Conservation (phyloP, 2,888 invertebrate genomes). For the Orchesellides sinensis region DNA sequence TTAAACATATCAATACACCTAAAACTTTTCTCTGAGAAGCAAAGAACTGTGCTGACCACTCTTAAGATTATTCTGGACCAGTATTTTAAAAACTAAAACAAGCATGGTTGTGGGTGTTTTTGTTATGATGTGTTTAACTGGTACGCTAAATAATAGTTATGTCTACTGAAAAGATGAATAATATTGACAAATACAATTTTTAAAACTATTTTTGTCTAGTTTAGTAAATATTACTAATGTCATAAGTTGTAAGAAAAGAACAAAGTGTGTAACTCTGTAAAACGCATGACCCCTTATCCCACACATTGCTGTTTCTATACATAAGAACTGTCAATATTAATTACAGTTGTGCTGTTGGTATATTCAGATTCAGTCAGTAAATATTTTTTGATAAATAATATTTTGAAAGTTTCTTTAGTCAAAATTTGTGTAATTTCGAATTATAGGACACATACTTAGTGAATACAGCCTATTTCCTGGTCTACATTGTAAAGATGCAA, state of each 20-base stretch:
- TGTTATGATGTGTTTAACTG: neutral
- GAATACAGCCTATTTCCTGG: conserved; percentile 45
- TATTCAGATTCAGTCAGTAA: conserved; percentile 57
- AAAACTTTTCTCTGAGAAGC: conserved; percentile 33
- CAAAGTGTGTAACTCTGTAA: neutral
- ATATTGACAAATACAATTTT: neutral
- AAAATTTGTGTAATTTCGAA: too few species aligned
- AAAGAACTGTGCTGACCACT: conserved; percentile 55
- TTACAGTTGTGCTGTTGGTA: conserved; percentile 52
- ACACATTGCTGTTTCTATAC: conserved; percentile 14
- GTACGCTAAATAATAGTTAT: neutral
- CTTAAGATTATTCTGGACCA: conserved; percentile 47
- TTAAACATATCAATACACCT: conserved; percentile 62
- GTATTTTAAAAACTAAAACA: conserved; percentile 48
- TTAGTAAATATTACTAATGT: neutral
- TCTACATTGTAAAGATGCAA: conserved; percentile 48
- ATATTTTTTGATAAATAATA: conserved; percentile 50
- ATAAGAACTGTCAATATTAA: conserved; percentile 32
- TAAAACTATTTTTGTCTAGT: conserved; percentile 1
- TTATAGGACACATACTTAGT: conserved; percentile 32
- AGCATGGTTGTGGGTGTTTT: conserved; percentile 48
- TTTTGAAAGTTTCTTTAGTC: neutral
- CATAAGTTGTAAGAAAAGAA: conserved; percentile 4
- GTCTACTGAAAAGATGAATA: neutral
- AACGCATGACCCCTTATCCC: conserved; percentile 19